These are phyloP conservation scores for Lypha dubia DNA, from an alignment of 2,888 invertebrate genomes.

Conservation along the genomic window DNA sequence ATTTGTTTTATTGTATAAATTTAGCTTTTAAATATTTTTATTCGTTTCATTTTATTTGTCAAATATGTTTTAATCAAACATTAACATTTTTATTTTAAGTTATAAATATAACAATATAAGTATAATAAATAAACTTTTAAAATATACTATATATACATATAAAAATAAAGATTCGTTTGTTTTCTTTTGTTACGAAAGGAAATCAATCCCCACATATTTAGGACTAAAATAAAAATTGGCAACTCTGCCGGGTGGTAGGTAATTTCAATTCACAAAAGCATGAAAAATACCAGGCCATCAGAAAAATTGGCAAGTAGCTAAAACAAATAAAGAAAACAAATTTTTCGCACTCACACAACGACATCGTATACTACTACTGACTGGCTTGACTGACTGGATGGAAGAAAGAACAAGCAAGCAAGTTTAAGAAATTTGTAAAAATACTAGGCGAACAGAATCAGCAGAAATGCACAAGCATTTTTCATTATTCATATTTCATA, in stretches of 20 bases:
- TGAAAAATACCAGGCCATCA: not conserved
- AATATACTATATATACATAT: slow-evolving; percentile 30
- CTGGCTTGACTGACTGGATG: too few species aligned
- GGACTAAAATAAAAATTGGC: not conserved
- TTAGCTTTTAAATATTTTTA: slow-evolving; percentile 46
- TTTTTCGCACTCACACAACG: too few species aligned
- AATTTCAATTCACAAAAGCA: not conserved
- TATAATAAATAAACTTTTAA: slow-evolving; percentile 42
- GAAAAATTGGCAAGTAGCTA: not conserved
- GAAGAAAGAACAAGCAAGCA: too few species aligned
- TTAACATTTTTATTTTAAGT: too few species aligned
- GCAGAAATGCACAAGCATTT: too few species aligned
- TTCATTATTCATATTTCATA: too few species aligned
- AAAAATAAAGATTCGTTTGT: not conserved
- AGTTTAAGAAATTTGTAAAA: too few species aligned
- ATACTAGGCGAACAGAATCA: too few species aligned
- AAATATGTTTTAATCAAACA: slow-evolving; percentile 40
- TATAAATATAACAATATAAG: slow-evolving; percentile 46
- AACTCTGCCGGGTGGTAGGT: not conserved
- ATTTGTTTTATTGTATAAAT: slow-evolving; percentile 50
- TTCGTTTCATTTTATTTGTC: slow-evolving; percentile 53
- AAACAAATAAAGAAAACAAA: not conserved
- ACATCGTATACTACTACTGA: too few species aligned
- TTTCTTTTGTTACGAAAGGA: not conserved
- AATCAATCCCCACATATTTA: not conserved